These are phyloP conservation scores for Drosophila auraria DNA, from an alignment of 1,140 invertebrate species.

Conservation along the genomic window DNA sequence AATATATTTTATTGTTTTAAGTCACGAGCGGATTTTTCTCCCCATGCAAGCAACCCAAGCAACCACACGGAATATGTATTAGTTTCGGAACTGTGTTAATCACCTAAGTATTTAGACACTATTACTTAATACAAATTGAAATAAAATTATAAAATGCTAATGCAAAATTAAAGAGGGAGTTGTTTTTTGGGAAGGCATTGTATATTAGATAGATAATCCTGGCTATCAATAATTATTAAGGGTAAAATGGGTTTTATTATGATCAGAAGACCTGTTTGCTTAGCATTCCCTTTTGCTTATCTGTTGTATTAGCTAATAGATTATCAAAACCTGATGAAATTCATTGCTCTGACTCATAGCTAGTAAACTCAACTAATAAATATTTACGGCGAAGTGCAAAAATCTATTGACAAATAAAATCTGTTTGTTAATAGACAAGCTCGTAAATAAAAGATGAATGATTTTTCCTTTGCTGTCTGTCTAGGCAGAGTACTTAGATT, in stretches of 20 bases:
- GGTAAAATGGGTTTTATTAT: not conserved
- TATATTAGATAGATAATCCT: not conserved
- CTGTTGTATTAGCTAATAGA: not conserved
- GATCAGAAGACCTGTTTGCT: not conserved
- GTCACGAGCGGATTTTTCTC: conserved; percentile 18
- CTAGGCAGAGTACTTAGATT: no score
- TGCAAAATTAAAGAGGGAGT: conserved; percentile 10
- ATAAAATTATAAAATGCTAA: conserved; percentile 58
- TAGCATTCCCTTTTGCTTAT: not conserved
- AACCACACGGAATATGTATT: conserved; percentile 70
- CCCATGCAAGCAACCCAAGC: conserved; percentile 9
- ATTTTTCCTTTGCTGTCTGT: not conserved
- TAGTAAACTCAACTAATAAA: conserved; percentile 8
- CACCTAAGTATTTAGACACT: conserved; percentile 83
- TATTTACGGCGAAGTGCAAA: conserved; percentile 8
- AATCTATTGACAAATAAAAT: conserved; percentile 22
- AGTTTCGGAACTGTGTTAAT: conserved; percentile 82
- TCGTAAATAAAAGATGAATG: not conserved
- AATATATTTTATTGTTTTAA: conserved; percentile 64
- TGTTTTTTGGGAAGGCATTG: not conserved
- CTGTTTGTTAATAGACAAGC: not conserved
- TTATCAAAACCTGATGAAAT: conserved; percentile 21
- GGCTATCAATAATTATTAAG: not conserved
- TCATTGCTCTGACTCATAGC: conserved; percentile 3
- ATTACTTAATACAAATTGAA: conserved; percentile 76